Evolutionary conservation across 1,140 invertebrate genomes (phyloP).

Genomic region (Battus philenor): DNA sequence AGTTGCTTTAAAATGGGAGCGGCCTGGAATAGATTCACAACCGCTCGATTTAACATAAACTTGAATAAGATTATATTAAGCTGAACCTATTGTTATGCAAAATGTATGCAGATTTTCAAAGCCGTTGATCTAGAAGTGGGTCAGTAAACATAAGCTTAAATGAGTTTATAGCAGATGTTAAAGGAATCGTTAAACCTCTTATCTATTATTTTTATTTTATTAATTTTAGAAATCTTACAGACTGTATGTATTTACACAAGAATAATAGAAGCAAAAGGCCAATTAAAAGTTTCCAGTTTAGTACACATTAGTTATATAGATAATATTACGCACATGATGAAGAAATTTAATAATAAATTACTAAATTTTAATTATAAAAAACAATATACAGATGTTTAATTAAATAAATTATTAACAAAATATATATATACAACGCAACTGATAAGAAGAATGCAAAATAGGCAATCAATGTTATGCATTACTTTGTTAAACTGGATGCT

Average conservation of each 20-base stretch:
- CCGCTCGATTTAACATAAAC: slow-evolving; percentile 13
- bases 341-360: not conserved
- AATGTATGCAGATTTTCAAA: slow-evolving; percentile 10
- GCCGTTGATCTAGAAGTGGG: slow-evolving; percentile 8
- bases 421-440: too few species aligned
- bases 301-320: too few species aligned
- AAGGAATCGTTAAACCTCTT: not conserved
- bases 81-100: not conserved
- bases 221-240: not conserved
- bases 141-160: slow-evolving; percentile 6
- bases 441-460: too few species aligned
- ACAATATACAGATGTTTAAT: too few species aligned
- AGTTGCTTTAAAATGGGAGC: too few species aligned
- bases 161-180: not conserved
- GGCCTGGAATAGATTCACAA: not conserved
- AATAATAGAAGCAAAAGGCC: too few species aligned
- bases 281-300: too few species aligned
- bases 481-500: too few species aligned
- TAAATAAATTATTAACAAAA: too few species aligned
- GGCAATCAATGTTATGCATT: too few species aligned
- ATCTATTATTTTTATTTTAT: not conserved
- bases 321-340: not conserved
- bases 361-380: too few species aligned
- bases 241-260: not conserved
- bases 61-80: slow-evolving; percentile 13